Percentiles rank a stretch among this genome's conserved stretches.
These are phyloP conservation scores for Venturia canescens DNA, from an alignment of 1,140 invertebrate genomes.

Conservation along the genomic window DNA sequence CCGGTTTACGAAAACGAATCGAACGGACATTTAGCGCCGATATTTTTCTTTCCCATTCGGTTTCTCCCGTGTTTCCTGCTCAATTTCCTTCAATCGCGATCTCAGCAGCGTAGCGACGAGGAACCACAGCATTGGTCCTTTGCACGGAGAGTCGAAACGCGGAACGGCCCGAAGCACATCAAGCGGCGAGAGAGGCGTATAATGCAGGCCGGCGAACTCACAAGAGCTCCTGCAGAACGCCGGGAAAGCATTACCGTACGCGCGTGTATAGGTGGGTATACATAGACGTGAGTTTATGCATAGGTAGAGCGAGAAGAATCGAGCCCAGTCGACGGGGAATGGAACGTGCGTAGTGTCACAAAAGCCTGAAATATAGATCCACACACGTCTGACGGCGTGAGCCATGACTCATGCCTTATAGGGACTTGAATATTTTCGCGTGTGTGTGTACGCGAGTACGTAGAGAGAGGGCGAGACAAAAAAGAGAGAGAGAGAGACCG, in stretches of 20 bases:
- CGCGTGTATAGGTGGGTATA: background rate
- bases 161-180: slow-evolving; percentile 31
- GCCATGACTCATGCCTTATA: slow-evolving; percentile 50
- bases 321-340: slow-evolving; percentile 13
- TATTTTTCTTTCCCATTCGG: background rate
- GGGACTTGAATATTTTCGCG: background rate
- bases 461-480: too few relatives aligned
- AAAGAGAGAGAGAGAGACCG: too few relatives aligned
- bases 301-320: slow-evolving; percentile 16
- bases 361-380: slow-evolving; percentile 20
- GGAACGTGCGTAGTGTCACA: slow-evolving; percentile 54
- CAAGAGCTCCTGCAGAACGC: background rate
- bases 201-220: slow-evolving; percentile 8
- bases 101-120: background rate
- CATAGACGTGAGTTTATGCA: background rate
- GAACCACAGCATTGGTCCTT: background rate
- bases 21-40: background rate
- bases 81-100: background rate
- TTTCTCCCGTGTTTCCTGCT: too few relatives aligned
- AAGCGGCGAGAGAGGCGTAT: slow-evolving; percentile 30
- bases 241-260: background rate
- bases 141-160: slow-evolving; percentile 39
- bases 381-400: slow-evolving; percentile 41
- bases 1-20: background rate
- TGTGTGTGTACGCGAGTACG: background rate